phyloP scores from a whole-genome alignment of 2,113 vertebrate species.

The Heterocephalus glaber region DNA sequence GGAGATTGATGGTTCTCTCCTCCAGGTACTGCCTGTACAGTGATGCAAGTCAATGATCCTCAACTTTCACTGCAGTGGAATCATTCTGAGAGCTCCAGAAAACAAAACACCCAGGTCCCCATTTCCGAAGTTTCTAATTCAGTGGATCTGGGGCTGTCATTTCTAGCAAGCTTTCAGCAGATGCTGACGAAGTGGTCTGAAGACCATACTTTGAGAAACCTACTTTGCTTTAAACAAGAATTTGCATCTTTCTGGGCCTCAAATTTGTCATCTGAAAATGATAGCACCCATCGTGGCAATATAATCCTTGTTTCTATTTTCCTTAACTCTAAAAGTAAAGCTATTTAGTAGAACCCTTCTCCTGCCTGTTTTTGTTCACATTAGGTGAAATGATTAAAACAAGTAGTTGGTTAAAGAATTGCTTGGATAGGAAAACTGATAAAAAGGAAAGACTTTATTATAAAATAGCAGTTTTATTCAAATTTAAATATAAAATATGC shows the following conservation, averaged over 20 bases:
- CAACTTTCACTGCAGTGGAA: not conserved
- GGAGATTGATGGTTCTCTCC: not conserved
- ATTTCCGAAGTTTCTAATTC: not conserved
- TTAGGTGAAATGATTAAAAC: not conserved
- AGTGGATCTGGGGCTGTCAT: not conserved
- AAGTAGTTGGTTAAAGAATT: not conserved
- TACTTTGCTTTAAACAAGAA: not conserved
- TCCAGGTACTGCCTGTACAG: not conserved
- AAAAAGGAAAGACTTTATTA: not conserved
- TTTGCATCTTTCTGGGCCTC: not conserved
- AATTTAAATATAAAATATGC: slow-evolving; percentile 1
- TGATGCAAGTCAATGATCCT: not conserved
- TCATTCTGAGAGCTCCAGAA: not conserved
- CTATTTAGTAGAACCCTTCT: not conserved
- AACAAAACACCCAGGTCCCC: not conserved
- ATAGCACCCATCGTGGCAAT: not conserved
- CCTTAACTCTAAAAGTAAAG: not conserved
- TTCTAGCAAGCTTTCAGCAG: not conserved
- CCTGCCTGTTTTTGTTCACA: not conserved
- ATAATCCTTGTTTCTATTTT: not conserved
- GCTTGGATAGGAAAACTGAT: not conserved
- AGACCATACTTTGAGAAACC: not conserved
- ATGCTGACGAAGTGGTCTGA: not conserved
- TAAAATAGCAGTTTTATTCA: not conserved
- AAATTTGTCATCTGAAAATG: not conserved